Evolutionary conservation across 2,888 invertebrate genomes (phyloP).

Genomic region (Electrophaes corylata): DNA sequence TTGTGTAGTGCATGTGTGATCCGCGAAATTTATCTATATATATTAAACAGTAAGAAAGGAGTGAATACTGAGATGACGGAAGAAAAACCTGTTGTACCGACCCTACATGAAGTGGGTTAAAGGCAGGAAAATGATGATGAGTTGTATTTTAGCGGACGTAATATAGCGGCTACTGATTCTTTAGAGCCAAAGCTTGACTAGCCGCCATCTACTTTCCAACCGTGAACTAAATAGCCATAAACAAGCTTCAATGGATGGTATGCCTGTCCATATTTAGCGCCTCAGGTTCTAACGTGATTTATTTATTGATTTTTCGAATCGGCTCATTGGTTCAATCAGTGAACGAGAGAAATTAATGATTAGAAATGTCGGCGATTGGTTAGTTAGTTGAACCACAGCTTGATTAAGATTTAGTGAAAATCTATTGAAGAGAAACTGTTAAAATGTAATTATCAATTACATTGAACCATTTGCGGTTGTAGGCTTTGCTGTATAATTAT

Average conservation of each 20-base stretch:
- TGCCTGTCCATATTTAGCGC: conserved; percentile 28
- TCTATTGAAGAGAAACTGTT: background rate
- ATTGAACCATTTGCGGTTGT: too few relatives aligned
- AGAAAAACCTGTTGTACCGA: too few relatives aligned
- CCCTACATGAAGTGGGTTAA: too few relatives aligned
- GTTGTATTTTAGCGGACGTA: background rate
- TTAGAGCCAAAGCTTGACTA: background rate
- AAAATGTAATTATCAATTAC: background rate
- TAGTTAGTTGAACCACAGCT: background rate
- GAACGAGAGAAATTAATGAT: conserved; percentile 19
- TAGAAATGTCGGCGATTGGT: conserved; percentile 6
- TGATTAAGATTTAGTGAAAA: background rate
- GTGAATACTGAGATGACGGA: too few relatives aligned
- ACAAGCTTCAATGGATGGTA: conserved; percentile 34
- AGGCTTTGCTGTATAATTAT: too few relatives aligned
- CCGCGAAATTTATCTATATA: too few relatives aligned
- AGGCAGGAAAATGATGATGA: too few relatives aligned
- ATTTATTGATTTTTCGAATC: conserved; percentile 19
- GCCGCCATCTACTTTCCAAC: conserved; percentile 37
- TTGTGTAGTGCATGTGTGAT: too few relatives aligned
- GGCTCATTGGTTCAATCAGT: conserved; percentile 35
- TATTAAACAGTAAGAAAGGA: too few relatives aligned
- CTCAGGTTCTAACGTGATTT: conserved; percentile 25
- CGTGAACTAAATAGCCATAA: conserved; percentile 41
- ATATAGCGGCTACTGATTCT: background rate